Percentiles rank a stretch among this genome's conserved stretches.
phyloP scores from a whole-genome alignment of 2,113 vertebrate genomes.

The Nipponia nippon region DNA sequence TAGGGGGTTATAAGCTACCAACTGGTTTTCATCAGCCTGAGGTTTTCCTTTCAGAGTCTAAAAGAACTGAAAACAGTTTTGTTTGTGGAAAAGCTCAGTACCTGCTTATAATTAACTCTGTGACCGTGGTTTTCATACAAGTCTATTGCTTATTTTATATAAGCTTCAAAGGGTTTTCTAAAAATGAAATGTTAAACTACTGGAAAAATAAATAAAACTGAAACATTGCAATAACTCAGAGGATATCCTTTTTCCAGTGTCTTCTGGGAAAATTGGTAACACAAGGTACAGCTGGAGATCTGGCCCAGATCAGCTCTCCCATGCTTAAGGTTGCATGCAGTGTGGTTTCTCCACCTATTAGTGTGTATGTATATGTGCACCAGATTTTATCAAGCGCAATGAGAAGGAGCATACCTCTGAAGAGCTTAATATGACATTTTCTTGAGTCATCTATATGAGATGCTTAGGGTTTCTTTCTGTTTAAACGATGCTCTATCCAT shows the following conservation, averaged over 20 bases:
- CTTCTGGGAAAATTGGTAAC: neutral
- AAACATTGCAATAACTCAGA: neutral
- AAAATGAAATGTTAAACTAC: neutral
- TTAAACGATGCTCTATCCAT: neutral
- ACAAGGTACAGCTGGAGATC: neutral
- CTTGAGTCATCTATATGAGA: neutral
- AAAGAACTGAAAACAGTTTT: neutral
- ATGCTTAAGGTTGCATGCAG: neutral
- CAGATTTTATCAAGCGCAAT: neutral
- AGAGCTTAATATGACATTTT: neutral
- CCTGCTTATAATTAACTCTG: conserved; percentile 6
- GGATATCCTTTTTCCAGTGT: neutral
- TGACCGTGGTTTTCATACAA: neutral
- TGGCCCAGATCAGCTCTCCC: neutral
- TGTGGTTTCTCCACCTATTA: neutral
- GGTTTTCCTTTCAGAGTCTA: neutral
- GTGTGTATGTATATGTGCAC: neutral
- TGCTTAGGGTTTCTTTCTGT: neutral
- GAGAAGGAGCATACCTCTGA: neutral
- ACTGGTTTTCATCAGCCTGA: conserved; percentile 3
- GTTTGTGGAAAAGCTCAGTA: neutral
- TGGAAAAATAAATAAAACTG: neutral
- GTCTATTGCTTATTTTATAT: neutral
- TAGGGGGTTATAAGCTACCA: neutral
- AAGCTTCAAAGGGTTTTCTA: neutral